A percentile compares a stretch with the other conserved stretches of the same genome.
Evolutionary conservation across 2,888 invertebrate genomes (phyloP).

Genomic region (Agonopterix heracliana): DNA sequence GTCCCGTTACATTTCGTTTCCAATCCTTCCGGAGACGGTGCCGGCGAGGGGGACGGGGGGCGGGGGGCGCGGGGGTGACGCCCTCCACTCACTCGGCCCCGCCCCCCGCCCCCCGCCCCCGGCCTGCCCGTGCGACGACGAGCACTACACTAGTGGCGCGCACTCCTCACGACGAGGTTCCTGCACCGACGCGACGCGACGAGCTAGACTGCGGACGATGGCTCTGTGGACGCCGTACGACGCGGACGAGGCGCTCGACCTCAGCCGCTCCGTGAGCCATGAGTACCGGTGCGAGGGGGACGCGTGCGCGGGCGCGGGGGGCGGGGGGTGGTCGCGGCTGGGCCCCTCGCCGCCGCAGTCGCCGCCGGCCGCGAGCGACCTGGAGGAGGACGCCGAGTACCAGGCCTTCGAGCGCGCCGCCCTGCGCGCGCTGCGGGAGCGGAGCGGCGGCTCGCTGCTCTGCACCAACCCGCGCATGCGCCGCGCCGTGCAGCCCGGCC

Average conservation of each 20-base stretch:
- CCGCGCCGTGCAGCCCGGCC: constrained; percentile 58
- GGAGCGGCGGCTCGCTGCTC: constrained; percentile 74
- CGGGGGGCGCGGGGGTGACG: not conserved
- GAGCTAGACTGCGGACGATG: constrained; percentile 27
- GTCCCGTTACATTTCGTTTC: constrained; percentile 7
- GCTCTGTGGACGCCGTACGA: constrained; percentile 61
- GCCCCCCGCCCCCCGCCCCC: not conserved
- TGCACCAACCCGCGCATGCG: constrained; percentile 84
- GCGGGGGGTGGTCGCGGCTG: constrained; percentile 7
- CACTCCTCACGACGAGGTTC: no score
- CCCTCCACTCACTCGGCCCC: not conserved
- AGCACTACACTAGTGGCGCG: not conserved
- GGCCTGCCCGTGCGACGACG: not conserved
- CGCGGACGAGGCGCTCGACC: constrained; percentile 50
- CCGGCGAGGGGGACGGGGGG: not conserved
- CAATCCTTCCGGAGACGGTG: constrained; percentile 2
- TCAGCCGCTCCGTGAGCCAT: constrained; percentile 33
- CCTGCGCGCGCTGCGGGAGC: constrained; percentile 79
- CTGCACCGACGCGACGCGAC: not conserved
- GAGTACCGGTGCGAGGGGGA: constrained; percentile 15
- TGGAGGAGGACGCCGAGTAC: constrained; percentile 76
- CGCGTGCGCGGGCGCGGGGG: no score
- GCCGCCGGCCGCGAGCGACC: constrained; percentile 12
- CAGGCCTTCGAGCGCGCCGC: constrained; percentile 82
- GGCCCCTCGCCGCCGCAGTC: constrained; percentile 5